Conservation (phyloP, 64 coral and sea anemone genomes). For the Hydrozoanthus tunicans region DNA sequence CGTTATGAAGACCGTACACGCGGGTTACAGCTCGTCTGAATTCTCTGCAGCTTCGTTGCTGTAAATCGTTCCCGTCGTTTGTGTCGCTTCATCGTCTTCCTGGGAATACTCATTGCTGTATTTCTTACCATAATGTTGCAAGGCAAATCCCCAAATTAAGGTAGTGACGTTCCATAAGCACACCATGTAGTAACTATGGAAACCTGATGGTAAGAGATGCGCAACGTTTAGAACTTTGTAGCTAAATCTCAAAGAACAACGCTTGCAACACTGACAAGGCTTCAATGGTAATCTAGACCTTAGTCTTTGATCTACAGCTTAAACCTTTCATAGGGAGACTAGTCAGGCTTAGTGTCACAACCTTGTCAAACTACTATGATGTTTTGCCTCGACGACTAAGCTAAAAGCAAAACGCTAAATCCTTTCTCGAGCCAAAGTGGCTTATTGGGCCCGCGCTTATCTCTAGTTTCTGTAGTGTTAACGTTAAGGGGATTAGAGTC, state of each 20-base stretch:
- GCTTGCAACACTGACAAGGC: neutral
- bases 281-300: neutral
- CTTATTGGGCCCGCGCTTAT: too few relatives aligned
- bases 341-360: too few relatives aligned
- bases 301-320: too few relatives aligned
- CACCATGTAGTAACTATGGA: conserved; percentile 15
- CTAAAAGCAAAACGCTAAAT: too few relatives aligned
- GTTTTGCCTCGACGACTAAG: too few relatives aligned
- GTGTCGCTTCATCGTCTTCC: neutral
- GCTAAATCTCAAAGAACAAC: neutral
- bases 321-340: too few relatives aligned
- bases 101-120: conserved; percentile 39
- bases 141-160: conserved; percentile 16
- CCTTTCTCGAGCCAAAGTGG: too few relatives aligned
- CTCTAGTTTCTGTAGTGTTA: too few relatives aligned
- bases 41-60: conserved; percentile 12
- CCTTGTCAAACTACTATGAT: too few relatives aligned
- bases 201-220: neutral
- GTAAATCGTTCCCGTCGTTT: neutral
- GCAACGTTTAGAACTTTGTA: too few relatives aligned
- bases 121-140: conserved; percentile 3
- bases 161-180: conserved; percentile 18
- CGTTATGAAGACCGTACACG: too few relatives aligned
- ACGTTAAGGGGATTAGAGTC: too few relatives aligned
- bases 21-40: neutral